Evolutionary conservation across 2,888 invertebrate species (phyloP).

Genomic region (Eubasilissa splendida): DNA sequence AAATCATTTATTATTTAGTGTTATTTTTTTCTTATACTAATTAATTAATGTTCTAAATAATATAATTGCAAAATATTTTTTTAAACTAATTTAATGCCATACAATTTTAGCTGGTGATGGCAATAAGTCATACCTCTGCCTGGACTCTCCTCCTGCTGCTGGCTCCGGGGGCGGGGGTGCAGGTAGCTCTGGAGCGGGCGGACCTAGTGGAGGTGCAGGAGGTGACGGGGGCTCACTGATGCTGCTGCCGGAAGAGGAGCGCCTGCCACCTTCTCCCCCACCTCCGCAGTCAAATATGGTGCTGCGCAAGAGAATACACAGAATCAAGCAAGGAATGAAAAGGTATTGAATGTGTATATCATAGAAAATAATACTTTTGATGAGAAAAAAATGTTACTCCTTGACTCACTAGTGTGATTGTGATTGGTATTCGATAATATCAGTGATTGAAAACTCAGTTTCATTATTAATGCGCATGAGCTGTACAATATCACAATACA

Average conservation of each 20-base stretch:
- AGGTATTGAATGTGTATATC: slow-evolving; percentile 66
- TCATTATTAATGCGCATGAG: no score
- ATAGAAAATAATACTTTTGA: background rate
- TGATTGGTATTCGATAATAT: no score
- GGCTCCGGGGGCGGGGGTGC: slow-evolving; percentile 68
- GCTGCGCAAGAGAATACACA: slow-evolving; percentile 86
- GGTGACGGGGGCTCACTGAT: slow-evolving; percentile 69
- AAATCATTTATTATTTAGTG: no score
- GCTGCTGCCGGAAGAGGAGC: slow-evolving; percentile 69
- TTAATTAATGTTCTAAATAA: no score
- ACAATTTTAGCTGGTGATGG: slow-evolving; percentile 70
- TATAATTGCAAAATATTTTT: no score
- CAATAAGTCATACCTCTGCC: slow-evolving; percentile 73
- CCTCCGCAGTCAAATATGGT: slow-evolving; percentile 90
- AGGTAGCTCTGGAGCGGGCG: slow-evolving; percentile 65
- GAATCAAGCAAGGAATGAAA: slow-evolving; percentile 92
- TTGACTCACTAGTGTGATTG: no score
- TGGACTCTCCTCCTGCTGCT: slow-evolving; percentile 74
- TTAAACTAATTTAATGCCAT: no score
- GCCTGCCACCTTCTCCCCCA: slow-evolving; percentile 73
- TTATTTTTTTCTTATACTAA: no score
- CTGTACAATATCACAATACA: no score
- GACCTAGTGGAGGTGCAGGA: slow-evolving; percentile 66
- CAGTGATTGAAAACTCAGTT: no score
- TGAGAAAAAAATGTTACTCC: no score